A percentile compares a stretch with the other conserved stretches of the same genome.
phyloP scores from a whole-genome alignment of 2,797 vertebrate genomes.

The Siniperca scherzeri region DNA sequence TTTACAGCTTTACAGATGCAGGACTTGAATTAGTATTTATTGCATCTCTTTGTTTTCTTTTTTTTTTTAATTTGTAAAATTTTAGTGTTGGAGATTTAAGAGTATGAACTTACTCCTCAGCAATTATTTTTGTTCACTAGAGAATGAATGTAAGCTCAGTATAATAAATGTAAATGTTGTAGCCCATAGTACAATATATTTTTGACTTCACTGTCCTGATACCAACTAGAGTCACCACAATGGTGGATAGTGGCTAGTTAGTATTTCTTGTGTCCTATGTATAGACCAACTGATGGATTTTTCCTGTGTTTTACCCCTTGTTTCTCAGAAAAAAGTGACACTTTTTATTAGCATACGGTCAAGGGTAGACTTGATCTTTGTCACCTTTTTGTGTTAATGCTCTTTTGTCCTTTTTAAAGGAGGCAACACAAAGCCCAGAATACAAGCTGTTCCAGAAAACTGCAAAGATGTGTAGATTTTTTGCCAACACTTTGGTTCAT shows the following conservation, averaged over 20 bases:
- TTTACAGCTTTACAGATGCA: not conserved
- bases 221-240: not conserved
- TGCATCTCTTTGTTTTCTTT: not conserved
- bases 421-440: slow-evolving; percentile 84
- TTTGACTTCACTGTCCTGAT: slow-evolving; percentile 17
- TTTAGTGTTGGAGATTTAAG: not conserved
- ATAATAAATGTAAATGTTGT: not conserved
- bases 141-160: not conserved
- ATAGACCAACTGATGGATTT: not conserved
- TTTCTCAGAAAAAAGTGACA: not conserved
- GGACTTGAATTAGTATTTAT: not conserved
- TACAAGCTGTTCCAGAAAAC: slow-evolving; percentile 94
- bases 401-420: slow-evolving; percentile 78
- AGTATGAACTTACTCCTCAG: not conserved
- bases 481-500: slow-evolving; percentile 95
- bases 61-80: not conserved
- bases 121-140: not conserved
- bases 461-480: slow-evolving; percentile 94
- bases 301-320: slow-evolving; percentile 14
- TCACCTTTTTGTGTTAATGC: slow-evolving; percentile 20
- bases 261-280: not conserved
- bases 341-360: slow-evolving; percentile 9
- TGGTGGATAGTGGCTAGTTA: slow-evolving; percentile 3
- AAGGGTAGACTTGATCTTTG: slow-evolving; percentile 1
- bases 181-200: not conserved